Evolutionary conservation across 1,140 invertebrate genomes (phyloP).

Genomic region (Macrobrachium nipponense): DNA sequence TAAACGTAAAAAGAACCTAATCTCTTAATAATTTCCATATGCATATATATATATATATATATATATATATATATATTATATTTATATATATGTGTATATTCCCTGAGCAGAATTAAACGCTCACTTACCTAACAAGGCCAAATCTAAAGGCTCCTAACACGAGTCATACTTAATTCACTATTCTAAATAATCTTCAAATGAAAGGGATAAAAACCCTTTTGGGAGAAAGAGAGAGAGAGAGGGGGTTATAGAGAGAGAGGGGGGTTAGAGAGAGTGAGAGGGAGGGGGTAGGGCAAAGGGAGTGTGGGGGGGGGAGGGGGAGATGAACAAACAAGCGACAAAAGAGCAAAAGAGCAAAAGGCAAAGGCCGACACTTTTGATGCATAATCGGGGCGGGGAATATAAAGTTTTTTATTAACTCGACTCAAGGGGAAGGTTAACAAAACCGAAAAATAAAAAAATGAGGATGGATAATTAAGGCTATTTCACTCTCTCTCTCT

Average conservation of each 20-base stretch:
- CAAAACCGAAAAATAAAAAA: neutral
- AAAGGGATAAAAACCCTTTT: constrained; percentile 2
- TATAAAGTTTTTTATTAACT: neutral
- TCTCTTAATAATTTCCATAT: too few relatives aligned
- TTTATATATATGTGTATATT: too few relatives aligned
- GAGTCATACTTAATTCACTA: too few relatives aligned
- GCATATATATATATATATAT: too few relatives aligned
- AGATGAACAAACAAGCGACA: neutral
- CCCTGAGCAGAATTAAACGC: too few relatives aligned
- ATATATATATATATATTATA: too few relatives aligned
- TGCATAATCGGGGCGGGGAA: neutral
- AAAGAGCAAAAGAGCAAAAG: neutral
- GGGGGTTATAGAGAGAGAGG: constrained; percentile 1
- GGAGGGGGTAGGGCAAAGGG: neutral
- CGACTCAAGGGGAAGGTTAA: neutral
- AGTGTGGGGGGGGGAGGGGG: neutral
- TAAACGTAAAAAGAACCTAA: too few relatives aligned
- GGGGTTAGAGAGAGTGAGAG: neutral
- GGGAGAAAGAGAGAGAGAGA: neutral
- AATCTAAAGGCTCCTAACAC: too few relatives aligned
- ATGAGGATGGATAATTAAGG: too few relatives aligned
- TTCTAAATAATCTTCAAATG: neutral
- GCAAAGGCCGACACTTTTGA: neutral
- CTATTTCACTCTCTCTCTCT: too few relatives aligned
- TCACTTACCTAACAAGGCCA: too few relatives aligned